Evolutionary conservation across 1,140 invertebrate species (phyloP).

Genomic region (Calephelis virginiensis): DNA sequence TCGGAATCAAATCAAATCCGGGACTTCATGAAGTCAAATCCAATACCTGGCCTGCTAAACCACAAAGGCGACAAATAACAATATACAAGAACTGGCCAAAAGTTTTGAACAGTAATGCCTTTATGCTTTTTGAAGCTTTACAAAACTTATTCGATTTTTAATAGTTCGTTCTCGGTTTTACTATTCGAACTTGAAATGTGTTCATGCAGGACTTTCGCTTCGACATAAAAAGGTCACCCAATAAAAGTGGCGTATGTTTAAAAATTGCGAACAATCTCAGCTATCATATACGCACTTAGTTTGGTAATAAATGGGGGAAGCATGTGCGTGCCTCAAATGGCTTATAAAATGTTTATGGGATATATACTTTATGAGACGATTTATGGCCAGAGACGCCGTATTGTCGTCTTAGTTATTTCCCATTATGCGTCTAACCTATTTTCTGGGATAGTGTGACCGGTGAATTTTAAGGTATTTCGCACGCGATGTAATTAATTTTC

Average conservation of each 20-base stretch:
- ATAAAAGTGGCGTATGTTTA: slow-evolving; percentile 11
- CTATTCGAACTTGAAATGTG: no score
- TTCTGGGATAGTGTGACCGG: slow-evolving; percentile 16
- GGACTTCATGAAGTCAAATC: no score
- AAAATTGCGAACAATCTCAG: slow-evolving; percentile 16
- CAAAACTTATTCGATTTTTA: no score
- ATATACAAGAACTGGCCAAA: no score
- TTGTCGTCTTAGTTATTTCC: slow-evolving; percentile 36
- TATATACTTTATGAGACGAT: slow-evolving; percentile 48
- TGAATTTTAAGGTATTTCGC: slow-evolving; percentile 7
- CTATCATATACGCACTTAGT: slow-evolving; percentile 14
- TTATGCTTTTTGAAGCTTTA: no score
- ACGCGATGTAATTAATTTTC: slow-evolving; percentile 4
- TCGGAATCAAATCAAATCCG: no score
- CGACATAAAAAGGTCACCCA: slow-evolving; percentile 1
- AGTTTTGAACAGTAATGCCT: no score
- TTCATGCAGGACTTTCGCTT: no score
- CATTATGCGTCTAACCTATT: slow-evolving; percentile 35
- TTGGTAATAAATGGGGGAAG: slow-evolving; percentile 22
- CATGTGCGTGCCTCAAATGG: slow-evolving; percentile 47
- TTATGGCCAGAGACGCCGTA: slow-evolving; percentile 37
- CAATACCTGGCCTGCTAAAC: no score
- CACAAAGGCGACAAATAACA: no score
- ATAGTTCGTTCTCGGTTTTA: no score
- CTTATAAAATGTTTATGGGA: slow-evolving; percentile 58